Percentiles rank a stretch among this genome's conserved stretches.
These are phyloP conservation scores for Oscheius myriophilus DNA, from an alignment of 2,888 invertebrate genomes.

Conservation along the genomic window DNA sequence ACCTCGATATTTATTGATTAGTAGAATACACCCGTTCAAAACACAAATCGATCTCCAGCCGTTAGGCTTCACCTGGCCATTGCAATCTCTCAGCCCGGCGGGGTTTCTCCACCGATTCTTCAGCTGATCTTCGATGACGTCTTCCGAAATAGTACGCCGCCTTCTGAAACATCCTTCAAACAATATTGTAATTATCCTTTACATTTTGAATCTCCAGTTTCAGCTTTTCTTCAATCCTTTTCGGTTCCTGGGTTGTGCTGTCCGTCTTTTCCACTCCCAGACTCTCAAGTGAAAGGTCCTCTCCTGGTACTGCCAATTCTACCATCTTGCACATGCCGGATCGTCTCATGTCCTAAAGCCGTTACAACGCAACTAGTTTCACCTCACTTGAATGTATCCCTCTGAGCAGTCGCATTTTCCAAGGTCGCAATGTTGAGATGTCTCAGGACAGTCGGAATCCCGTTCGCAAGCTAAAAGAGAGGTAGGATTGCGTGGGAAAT, in stretches of 20 bases:
- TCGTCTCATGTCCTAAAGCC: constrained; percentile 44
- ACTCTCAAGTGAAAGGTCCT: constrained; percentile 16
- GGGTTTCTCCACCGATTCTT: constrained; percentile 43
- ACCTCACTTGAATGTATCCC: constrained; percentile 49
- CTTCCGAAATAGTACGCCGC: not conserved
- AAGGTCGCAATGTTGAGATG: constrained; percentile 63
- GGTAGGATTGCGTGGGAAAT: not conserved
- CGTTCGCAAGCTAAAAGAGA: constrained; percentile 55
- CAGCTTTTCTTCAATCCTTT: not conserved
- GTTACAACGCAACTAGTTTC: not conserved
- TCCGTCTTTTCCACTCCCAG: constrained; percentile 17
- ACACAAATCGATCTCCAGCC: not conserved
- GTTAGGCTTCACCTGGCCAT: constrained; percentile 59
- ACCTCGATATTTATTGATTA: not conserved
- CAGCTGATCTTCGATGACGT: not conserved
- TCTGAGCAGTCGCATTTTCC: constrained; percentile 64
- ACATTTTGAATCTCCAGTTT: no score
- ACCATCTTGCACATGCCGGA: constrained; percentile 40
- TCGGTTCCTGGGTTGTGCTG: not conserved
- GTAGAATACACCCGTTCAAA: not conserved
- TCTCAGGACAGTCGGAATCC: constrained; percentile 57
- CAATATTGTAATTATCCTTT: no score
- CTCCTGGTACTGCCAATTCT: constrained; percentile 2
- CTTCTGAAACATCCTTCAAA: no score
- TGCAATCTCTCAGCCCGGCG: constrained; percentile 59